Conservation (phyloP, 2,888 invertebrate genomes). For the Anticlea derivata region DNA sequence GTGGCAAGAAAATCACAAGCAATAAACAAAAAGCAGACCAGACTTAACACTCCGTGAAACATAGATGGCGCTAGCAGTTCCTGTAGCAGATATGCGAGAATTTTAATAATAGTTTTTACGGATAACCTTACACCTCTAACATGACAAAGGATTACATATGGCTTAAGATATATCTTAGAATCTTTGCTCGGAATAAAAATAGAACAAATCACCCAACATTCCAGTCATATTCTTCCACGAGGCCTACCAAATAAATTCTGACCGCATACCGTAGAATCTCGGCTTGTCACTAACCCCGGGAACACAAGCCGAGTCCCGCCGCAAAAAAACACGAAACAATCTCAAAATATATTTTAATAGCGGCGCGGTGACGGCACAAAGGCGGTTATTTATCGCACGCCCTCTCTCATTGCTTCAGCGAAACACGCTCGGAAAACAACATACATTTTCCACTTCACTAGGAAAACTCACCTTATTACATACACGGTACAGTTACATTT, state of each 20-base stretch:
- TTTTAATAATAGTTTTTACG: neutral
- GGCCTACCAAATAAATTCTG: conserved; percentile 45
- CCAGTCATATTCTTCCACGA: conserved; percentile 15
- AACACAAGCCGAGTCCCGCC: conserved; percentile 53
- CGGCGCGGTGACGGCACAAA: conserved; percentile 80
- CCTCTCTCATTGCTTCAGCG: conserved; percentile 81
- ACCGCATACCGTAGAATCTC: conserved; percentile 54
- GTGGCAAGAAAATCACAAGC: too few species aligned
- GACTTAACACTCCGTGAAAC: neutral
- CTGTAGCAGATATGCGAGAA: neutral
- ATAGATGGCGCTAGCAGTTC: conserved; percentile 29
- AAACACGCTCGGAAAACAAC: conserved; percentile 68
- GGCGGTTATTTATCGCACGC: conserved; percentile 83
- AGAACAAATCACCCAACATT: conserved; percentile 16
- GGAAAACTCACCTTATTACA: conserved; percentile 58
- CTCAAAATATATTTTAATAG: conserved; percentile 81
- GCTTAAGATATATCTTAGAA: neutral
- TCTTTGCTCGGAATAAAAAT: neutral
- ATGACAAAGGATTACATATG: too few species aligned
- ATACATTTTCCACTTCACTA: conserved; percentile 45
- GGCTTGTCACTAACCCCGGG: conserved; percentile 45
- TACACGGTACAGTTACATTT: conserved; percentile 55
- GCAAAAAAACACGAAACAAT: conserved; percentile 71
- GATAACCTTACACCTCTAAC: too few species aligned
- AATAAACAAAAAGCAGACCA: neutral